These are phyloP conservation scores for Pseudococcus viburni DNA, from an alignment of 2,888 invertebrate genomes.

Conservation along the genomic window DNA sequence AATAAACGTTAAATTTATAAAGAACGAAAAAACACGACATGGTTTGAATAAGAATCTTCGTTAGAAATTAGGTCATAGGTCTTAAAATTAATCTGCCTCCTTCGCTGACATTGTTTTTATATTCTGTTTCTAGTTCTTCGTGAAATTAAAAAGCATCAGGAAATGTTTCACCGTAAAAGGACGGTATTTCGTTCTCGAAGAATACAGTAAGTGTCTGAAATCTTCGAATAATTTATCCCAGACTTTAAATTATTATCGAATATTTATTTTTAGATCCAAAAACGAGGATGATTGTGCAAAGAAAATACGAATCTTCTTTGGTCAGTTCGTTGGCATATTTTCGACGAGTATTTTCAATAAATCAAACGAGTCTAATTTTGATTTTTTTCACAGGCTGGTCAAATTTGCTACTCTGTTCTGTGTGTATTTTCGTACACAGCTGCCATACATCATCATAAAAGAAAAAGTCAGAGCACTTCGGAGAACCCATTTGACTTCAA, in stretches of 20 bases:
- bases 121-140: slow-evolving; percentile 92
- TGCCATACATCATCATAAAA: slow-evolving; percentile 84
- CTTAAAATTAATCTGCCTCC: not conserved
- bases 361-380: not conserved
- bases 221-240: not conserved
- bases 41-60: not conserved
- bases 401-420: slow-evolving; percentile 98
- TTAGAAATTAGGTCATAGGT: not conserved
- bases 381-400: slow-evolving; percentile 85
- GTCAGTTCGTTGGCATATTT: slow-evolving; percentile 78
- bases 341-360: not conserved
- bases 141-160: slow-evolving; percentile 98
- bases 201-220: slow-evolving; percentile 90
- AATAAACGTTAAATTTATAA: slow-evolving; percentile 6
- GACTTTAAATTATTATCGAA: not conserved
- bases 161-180: slow-evolving; percentile 99
- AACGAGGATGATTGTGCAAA: slow-evolving; percentile 94
- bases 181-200: slow-evolving; percentile 98
- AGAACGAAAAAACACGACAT: not conserved
- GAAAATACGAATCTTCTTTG: slow-evolving; percentile 98
- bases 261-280: slow-evolving; percentile 88
- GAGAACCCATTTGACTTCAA: slow-evolving; percentile 61
- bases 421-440: slow-evolving; percentile 99
- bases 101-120: not conserved
- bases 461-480: slow-evolving; percentile 64